These are phyloP conservation scores for Hirudinaria manillensis DNA, from an alignment of 2,888 invertebrate genomes.

Conservation along the genomic window DNA sequence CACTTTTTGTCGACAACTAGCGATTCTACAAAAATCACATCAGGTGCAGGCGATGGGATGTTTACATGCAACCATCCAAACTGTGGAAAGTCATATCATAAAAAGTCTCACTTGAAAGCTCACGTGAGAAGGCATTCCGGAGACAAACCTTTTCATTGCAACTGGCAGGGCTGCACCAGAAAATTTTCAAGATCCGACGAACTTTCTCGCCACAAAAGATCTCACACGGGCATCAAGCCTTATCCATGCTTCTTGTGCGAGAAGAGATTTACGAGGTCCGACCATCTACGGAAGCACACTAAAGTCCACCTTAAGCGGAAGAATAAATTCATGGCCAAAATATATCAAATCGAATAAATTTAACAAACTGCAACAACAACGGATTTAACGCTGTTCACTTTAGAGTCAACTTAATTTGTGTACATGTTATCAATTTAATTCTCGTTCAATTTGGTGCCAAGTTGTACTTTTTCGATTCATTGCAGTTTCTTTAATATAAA, in stretches of 20 bases:
- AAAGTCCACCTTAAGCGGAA: slow-evolving; percentile 18
- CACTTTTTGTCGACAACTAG: no score
- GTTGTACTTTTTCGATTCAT: no score
- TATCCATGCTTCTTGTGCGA: slow-evolving; percentile 6
- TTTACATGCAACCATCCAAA: background rate
- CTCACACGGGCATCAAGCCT: slow-evolving; percentile 24
- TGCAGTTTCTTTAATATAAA: no score
- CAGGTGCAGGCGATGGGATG: background rate
- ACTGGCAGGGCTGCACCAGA: slow-evolving; percentile 18
- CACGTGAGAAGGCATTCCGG: slow-evolving; percentile 23
- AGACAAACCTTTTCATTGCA: slow-evolving; percentile 22
- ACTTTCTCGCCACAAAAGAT: slow-evolving; percentile 19
- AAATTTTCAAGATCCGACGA: slow-evolving; percentile 28
- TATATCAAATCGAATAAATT: no score
- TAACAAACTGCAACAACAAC: no score
- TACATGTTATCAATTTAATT: no score
- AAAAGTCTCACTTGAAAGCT: slow-evolving; percentile 20
- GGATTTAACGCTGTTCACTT: no score
- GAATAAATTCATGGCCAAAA: background rate
- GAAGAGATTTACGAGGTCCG: slow-evolving; percentile 24
- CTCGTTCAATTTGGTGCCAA: no score
- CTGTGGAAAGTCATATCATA: slow-evolving; percentile 19
- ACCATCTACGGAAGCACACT: slow-evolving; percentile 24
- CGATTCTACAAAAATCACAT: no score
- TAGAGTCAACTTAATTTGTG: no score